These are phyloP conservation scores for Melanostigma gelatinosum DNA, from an alignment of 2,113 vertebrate species.

Conservation along the genomic window DNA sequence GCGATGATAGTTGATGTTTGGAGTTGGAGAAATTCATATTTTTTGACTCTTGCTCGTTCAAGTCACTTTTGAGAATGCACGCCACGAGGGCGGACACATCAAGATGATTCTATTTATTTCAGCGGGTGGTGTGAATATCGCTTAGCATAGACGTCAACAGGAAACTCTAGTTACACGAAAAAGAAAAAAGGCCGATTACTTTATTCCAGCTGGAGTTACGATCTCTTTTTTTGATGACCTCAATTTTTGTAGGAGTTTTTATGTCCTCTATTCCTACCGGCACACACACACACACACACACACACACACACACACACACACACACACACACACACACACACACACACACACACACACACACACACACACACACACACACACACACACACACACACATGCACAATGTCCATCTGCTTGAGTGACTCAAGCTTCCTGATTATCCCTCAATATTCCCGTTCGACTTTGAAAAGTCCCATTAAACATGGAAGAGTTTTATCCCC, in stretches of 20 bases:
- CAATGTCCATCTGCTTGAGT: slow-evolving; percentile 12
- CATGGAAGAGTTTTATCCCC: slow-evolving; percentile 46
- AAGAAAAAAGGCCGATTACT: background rate
- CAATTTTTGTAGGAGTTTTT: background rate
- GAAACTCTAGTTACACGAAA: background rate
- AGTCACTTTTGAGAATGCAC: slow-evolving; percentile 21
- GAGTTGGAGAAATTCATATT: slow-evolving; percentile 45
- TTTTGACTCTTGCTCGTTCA: slow-evolving; percentile 27
- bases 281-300: background rate
- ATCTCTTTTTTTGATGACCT: slow-evolving; percentile 5
- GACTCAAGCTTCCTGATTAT: slow-evolving; percentile 37
- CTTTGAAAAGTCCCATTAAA: slow-evolving; percentile 63
- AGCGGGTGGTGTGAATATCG: background rate
- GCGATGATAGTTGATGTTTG: slow-evolving; percentile 37
- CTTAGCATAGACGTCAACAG: slow-evolving; percentile 7
- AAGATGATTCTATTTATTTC: slow-evolving; percentile 31
- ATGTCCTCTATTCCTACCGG: background rate
- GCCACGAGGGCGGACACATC: slow-evolving; percentile 4
- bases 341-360: background rate
- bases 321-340: background rate
- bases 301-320: background rate
- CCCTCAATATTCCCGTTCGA: slow-evolving; percentile 43
- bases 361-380: background rate
- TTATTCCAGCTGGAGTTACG: background rate
- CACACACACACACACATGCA: background rate